Evolutionary conservation across 2,888 invertebrate species (phyloP).

Genomic region (Harmothoe impar): DNA sequence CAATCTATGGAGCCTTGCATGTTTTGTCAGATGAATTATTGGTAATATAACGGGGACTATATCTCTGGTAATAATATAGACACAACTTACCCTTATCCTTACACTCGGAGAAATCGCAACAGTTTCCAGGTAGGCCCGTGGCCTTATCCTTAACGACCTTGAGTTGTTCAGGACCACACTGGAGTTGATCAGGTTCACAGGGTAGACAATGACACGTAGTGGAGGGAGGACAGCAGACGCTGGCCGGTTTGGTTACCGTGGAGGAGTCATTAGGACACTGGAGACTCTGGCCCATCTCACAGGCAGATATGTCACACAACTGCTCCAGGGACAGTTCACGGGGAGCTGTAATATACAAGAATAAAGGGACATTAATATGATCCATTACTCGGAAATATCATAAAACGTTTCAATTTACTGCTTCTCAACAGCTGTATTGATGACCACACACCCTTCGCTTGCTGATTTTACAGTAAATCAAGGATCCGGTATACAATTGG

Average conservation of each 20-base stretch:
- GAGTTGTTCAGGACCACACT: neutral
- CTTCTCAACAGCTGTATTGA: too few species aligned
- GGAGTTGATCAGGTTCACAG: neutral
- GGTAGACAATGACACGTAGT: conserved; percentile 20
- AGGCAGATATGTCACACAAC: neutral
- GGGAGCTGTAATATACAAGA: neutral
- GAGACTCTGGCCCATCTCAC: neutral
- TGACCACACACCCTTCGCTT: too few species aligned
- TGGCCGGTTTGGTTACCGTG: neutral
- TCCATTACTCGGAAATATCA: neutral
- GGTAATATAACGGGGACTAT: too few species aligned
- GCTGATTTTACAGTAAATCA: too few species aligned
- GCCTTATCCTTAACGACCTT: conserved; percentile 1
- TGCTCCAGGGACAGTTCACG: conserved; percentile 34
- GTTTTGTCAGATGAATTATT: too few species aligned
- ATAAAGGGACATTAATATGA: neutral
- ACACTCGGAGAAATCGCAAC: conserved; percentile 1
- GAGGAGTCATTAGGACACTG: conserved; percentile 20
- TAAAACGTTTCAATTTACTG: too few species aligned
- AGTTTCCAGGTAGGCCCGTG: conserved; percentile 30
- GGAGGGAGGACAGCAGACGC: conserved; percentile 5
- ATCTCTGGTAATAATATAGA: too few species aligned
- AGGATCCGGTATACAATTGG: too few species aligned
- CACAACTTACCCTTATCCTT: conserved; percentile 17
- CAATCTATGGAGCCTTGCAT: too few species aligned